Evolutionary conservation across 2,113 vertebrate genomes (phyloP).

Genomic region (Otus sunia): DNA sequence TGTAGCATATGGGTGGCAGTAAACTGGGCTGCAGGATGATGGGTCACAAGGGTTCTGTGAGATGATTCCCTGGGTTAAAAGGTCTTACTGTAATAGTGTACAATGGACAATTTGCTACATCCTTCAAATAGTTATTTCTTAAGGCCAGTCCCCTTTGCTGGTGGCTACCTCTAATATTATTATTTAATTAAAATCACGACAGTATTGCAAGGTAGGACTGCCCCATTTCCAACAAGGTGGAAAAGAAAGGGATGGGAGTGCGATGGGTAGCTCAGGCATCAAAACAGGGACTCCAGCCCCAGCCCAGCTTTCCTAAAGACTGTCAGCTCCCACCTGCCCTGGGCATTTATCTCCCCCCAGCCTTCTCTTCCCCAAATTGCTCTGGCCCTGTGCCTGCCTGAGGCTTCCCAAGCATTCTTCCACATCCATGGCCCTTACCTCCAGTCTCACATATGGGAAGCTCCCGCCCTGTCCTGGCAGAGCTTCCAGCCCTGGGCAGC

Average conservation of each 20-base stretch:
- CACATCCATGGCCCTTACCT: not conserved
- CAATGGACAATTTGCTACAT: not conserved
- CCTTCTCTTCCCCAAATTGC: not conserved
- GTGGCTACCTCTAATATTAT: not conserved
- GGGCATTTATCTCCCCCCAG: no score
- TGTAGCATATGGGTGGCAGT: not conserved
- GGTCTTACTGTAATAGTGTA: not conserved
- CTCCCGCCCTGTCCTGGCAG: fast-evolving
- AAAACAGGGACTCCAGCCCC: not conserved
- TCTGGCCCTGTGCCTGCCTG: not conserved
- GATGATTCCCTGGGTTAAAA: not conserved
- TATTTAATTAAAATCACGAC: not conserved
- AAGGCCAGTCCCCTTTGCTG: not conserved
- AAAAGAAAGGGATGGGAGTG: not conserved
- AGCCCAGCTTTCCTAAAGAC: not conserved
- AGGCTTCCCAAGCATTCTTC: not conserved
- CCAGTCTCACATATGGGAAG: not conserved
- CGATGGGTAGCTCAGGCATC: not conserved
- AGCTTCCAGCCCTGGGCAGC: not conserved
- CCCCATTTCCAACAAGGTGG: fast-evolving
- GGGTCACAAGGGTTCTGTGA: not conserved
- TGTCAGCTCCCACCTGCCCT: not conserved
- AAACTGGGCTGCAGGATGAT: not conserved
- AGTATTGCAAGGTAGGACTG: not conserved
- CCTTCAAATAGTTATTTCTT: not conserved